Evolutionary conservation across 1,140 invertebrate species (phyloP), one percentile per base, ranked within the genome.

Genomic region (Notospermus geniculatus): DNA sequence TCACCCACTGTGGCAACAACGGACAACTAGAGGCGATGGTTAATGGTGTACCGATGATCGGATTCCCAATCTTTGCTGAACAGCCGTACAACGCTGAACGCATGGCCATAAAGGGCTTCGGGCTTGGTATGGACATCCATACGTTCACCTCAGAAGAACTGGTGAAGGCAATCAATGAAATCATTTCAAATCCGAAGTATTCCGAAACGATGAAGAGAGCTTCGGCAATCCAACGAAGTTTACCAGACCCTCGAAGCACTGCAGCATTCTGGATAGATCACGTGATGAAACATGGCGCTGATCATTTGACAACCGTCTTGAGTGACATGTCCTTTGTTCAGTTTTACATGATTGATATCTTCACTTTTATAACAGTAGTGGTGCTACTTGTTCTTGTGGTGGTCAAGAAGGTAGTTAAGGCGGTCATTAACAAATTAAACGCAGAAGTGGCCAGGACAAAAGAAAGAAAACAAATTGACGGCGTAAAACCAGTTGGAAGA

Each of bases 71-170:
- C 2, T 74, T 72, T 39, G 71, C 59, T n/a, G 73, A 75, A 36
- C 73, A 75, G 53, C 75, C 66, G 23, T 73, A 75, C 25, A 79
- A 79, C 64, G 66, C 73, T 11, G 65, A 73, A 54, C 41, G 77
- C 32, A 74, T 77, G 57, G 65, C 57, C 43, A 71, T 23, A 76
- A 72, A 60, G 75, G 77, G 17, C 63, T 36, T 22, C 54, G 64
- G 2, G n/a, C 30, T 50, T 27, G 17, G 25, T n/a, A 59, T 66
- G 57, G 58, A 66, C 23, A 45, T 59, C 30, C 5, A 17, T 17
- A 32, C 32, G 15, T 63, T 63, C 53, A 55, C 60, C n/a, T 19
- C 57, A 1, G 32, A 59, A 17, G 36, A 58, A 50, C 55, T 65
- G 19, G 15, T 46, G 11, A 23, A 28, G 19, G 41, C 57, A 19